Evolutionary conservation across 2,797 vertebrate genomes (phyloP), one percentile per base, ranked within the genome.

Genomic region (Craterocephalus amniculus): DNA sequence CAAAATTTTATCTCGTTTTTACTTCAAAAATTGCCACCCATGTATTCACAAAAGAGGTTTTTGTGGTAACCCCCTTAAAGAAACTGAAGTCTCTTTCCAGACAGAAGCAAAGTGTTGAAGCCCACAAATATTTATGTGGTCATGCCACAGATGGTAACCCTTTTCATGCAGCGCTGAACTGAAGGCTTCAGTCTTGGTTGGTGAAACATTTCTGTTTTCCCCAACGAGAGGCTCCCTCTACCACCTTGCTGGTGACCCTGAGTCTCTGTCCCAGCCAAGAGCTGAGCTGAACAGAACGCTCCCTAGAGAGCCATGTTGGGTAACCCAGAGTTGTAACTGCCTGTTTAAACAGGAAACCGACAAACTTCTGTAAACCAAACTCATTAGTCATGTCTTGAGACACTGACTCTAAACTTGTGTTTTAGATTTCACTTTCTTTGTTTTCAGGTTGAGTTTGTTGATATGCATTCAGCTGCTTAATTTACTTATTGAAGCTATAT

Each of bases 271-370:
- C 73, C 56, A 57, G 80, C 81, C 77, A 79, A 84, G 75, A 85
- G 60, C 78, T 45, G 75, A 85, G 60, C 78, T 45, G 70, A 75
- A 76, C 72, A 63, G 68, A 78, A 57, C n/a, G 24, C 70, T 91
- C 90, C 87, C 89, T 32, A 36, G 85, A 85, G 91, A 87, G 77
- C 68, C 79, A 62, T 74, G 88, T 75, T 87, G 81, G 83, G 74
- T 87, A 88, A 90, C 85, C 82, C 80, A 26, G 63, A 88, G 83
- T 87, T 90, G 88, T 90, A 88, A 83, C 82, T 81, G 80, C 83
- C 78, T 73, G 72, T 83, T 92, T 79, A 90, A 92, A 88, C 88
- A 89, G 86, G 90, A 93, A 91, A 83, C 84, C 78, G 85, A 91
- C 83, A 77, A 87, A 89, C 87, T 83, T 80, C 70, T 80, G 86